These are phyloP conservation scores for Pycnonotus jocosus DNA, from an alignment of 2,113 vertebrate species.

Conservation along the genomic window DNA sequence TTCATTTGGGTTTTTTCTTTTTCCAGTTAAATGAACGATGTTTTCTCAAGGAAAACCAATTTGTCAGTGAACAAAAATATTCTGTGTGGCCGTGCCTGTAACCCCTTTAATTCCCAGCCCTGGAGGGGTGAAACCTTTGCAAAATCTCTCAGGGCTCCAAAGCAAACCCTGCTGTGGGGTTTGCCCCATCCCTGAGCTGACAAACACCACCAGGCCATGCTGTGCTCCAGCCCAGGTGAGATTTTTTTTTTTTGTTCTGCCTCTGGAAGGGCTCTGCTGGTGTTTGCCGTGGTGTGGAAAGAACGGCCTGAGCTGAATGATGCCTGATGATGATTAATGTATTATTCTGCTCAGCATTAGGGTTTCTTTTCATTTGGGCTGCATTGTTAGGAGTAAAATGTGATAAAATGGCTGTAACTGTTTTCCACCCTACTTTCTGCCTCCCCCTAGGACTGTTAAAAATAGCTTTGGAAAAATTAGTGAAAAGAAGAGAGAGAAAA, in stretches of 20 bases:
- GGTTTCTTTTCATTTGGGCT: constrained; percentile 49
- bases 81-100: constrained; percentile 36
- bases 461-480: constrained; percentile 43
- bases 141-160: constrained; percentile 60
- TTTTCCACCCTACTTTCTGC: constrained; percentile 41
- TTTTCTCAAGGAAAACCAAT: constrained; percentile 32
- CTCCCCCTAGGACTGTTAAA: constrained; percentile 32
- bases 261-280: constrained; percentile 52
- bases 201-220: constrained; percentile 39
- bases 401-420: constrained; percentile 48
- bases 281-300: constrained; percentile 43
- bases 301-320: constrained; percentile 51
- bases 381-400: constrained; percentile 61
- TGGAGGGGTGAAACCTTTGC: constrained; percentile 42
- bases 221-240: constrained; percentile 65
- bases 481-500: constrained; percentile 26
- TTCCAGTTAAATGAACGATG: not conserved
- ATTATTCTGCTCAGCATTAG: constrained; percentile 56
- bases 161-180: constrained; percentile 16
- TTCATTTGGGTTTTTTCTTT: not conserved
- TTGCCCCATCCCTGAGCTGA: constrained; percentile 58
- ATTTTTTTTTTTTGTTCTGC: no score
- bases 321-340: constrained; percentile 76
- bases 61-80: constrained; percentile 50
- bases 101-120: constrained; percentile 47